phyloP scores from a whole-genome alignment of 2,113 vertebrate species.

The Chaetops frenatus region DNA sequence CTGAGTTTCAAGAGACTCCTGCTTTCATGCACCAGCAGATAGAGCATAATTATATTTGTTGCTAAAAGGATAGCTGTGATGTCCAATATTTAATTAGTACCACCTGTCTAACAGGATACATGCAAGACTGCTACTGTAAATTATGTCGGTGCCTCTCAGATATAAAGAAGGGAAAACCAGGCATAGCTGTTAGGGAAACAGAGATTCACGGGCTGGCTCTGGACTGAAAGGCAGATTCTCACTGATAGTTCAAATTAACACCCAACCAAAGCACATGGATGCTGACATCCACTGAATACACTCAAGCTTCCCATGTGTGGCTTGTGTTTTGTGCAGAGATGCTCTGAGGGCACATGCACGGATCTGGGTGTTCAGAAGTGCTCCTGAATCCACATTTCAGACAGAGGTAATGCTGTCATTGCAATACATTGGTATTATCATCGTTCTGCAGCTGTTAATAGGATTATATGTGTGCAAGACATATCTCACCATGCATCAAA shows the following conservation, averaged over 20 bases:
- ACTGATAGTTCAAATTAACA: background rate
- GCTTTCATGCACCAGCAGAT: background rate
- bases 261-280: background rate
- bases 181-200: background rate
- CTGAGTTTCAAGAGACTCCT: background rate
- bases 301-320: background rate
- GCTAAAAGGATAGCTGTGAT: conserved; percentile 16
- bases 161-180: background rate
- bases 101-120: background rate
- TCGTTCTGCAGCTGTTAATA: background rate
- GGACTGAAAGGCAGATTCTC: background rate
- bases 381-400: background rate
- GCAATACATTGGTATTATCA: background rate
- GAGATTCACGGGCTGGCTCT: background rate
- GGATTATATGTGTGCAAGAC: background rate
- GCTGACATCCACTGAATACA: background rate
- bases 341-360: background rate
- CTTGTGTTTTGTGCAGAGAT: background rate
- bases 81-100: conserved; percentile 5
- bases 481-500: fast-evolving
- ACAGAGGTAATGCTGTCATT: background rate
- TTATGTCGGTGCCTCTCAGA: background rate
- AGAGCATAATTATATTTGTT: conserved; percentile 26
- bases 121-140: background rate
- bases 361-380: background rate